Base-by-base conservation (phyloP, 1,140 invertebrate species). In the Heliconius eleuchia region DNA sequence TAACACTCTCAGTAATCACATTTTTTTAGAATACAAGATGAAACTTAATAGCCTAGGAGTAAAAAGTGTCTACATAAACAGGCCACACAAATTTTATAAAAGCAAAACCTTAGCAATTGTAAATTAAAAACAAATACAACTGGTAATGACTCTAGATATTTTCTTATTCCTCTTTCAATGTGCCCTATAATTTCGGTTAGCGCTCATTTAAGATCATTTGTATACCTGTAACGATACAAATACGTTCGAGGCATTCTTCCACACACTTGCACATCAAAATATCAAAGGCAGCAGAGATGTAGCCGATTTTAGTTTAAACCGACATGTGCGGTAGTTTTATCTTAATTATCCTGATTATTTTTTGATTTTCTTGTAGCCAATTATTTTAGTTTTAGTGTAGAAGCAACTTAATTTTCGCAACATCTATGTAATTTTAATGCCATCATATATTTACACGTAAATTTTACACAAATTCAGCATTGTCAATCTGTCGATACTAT, bases 181-280 rank as follows among this genome's bases (percentile, higher is more conserved):
- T 87, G 78, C 88, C 86, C 88, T 93, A 92, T 94, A 94, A 92
- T 94, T 94, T 93, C 88, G 90, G 91, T 87, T 88, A 87, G 87
- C 87, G 87, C 87, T 81, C 87, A 77, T 78, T 88, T 88, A 85
- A 86, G 87, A 90, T 88, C 91, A 94, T 87, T 94, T 88, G 86
- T 86, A 81, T 74, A 85, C 73, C 78, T 78, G 87, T 89, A 74
- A 87, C 91, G 89, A 87, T 85, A 89, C 88, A 79, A 89, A 87
- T 85, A 90, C 88, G 92, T 88, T 87, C 84, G 74, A 79, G 80
- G 84, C 86, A 89, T 90, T 89, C 85, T 87, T 85, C 77, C 66
- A 80, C 79, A 77, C 73, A 84, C 86, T 84, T 84, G 86, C 81
- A 76, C 81, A 79, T 85, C 82, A 66, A 81, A 79, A 72, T 79